Evolutionary conservation across 2,113 vertebrate genomes (phyloP).

Genomic region (Notechis scutatus): DNA sequence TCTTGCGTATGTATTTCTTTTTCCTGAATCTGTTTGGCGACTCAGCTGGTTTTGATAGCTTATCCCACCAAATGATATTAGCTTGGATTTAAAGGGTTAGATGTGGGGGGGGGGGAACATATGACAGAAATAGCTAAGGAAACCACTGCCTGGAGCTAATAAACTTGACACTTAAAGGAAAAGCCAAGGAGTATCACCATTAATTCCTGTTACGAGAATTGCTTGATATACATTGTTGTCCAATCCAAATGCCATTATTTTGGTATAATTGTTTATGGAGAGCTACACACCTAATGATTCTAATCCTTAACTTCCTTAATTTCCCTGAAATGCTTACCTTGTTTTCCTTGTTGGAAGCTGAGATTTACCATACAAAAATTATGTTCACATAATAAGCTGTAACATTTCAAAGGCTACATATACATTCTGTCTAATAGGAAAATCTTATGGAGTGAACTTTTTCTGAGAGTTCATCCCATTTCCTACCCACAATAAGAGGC

Average conservation of each 20-base stretch:
- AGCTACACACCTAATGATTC: neutral
- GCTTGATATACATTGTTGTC: neutral
- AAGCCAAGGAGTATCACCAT: slow-evolving; percentile 22
- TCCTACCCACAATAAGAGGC: neutral
- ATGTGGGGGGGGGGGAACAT: neutral
- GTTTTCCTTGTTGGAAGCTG: neutral
- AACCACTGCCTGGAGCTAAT: neutral
- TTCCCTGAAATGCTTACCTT: neutral
- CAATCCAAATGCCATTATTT: neutral
- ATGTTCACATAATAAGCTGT: neutral
- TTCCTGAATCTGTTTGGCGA: slow-evolving; percentile 4
- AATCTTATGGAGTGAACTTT: neutral
- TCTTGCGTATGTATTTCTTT: neutral
- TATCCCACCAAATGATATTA: neutral
- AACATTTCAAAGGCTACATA: neutral
- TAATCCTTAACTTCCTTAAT: neutral
- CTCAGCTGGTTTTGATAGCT: neutral
- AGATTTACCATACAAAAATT: neutral
- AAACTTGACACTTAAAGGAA: slow-evolving; percentile 4
- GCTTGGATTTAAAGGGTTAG: neutral
- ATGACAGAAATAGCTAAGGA: neutral
- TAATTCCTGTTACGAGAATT: neutral
- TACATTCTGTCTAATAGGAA: neutral
- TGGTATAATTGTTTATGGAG: slow-evolving; percentile 13
- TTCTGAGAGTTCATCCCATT: neutral